Conservation (phyloP, 2,113 vertebrate species). For the Pseudopipra pipra region DNA sequence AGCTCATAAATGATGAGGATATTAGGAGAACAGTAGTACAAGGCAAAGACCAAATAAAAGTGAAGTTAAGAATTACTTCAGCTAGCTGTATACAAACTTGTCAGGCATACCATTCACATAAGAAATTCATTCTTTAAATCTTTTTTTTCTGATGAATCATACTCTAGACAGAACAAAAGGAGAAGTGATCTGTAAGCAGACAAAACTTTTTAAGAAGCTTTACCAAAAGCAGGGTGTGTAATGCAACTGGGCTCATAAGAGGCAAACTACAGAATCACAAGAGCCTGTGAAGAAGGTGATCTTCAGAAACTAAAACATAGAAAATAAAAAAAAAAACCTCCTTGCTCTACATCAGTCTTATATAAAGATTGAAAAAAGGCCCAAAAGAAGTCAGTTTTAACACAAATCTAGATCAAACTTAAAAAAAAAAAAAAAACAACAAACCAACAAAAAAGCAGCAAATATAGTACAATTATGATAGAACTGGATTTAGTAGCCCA, state of each 20-base stretch:
- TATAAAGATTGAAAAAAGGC: neutral
- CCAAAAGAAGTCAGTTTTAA: neutral
- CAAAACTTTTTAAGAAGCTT: neutral
- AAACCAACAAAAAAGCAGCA: neutral
- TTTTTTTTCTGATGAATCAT: neutral
- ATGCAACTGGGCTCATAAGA: neutral
- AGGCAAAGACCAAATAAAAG: neutral
- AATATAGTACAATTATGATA: neutral
- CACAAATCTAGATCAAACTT: neutral
- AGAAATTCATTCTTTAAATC: neutral
- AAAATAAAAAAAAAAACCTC: neutral
- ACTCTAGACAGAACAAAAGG: neutral
- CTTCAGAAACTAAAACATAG: neutral
- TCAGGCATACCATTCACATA: neutral
- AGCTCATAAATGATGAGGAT: neutral
- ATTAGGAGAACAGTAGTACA: neutral
- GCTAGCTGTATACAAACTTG: neutral
- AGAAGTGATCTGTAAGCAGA: neutral
- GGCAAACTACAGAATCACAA: neutral
- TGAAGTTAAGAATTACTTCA: neutral
- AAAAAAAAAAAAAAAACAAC: too few species aligned
- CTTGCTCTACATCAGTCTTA: neutral
- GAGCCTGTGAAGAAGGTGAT: neutral
- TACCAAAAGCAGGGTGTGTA: neutral
- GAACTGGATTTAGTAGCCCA: neutral